Evolutionary conservation across 64 coral and sea anemone genomes (phyloP).

Genomic region (Anthopleura sola): DNA sequence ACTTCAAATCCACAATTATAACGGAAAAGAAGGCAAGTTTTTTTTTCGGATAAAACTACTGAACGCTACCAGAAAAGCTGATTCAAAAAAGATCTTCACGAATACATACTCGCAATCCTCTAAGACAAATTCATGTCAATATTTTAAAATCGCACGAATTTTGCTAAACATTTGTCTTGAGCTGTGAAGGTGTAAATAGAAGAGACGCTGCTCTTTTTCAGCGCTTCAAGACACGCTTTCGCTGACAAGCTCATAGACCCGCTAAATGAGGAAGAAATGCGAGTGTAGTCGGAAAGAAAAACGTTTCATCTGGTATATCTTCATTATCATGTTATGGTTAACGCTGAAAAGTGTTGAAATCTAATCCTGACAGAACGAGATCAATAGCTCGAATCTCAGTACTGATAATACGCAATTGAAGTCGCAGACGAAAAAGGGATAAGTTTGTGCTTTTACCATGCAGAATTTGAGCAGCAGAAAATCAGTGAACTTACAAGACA

Average conservation of each 20-base stretch:
- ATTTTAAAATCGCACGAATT: neutral
- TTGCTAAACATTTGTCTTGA: constrained; percentile 4
- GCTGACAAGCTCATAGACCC: neutral
- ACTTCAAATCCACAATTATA: too few relatives aligned
- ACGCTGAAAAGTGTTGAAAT: constrained; percentile 29
- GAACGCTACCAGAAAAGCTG: neutral
- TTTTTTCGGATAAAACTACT: neutral
- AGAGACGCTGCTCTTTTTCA: neutral
- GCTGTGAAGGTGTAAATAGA: neutral
- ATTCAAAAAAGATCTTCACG: neutral
- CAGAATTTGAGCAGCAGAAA: neutral
- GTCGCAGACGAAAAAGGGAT: neutral
- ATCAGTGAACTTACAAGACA: neutral
- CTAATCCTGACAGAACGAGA: constrained; percentile 14
- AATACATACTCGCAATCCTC: neutral
- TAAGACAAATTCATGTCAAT: neutral
- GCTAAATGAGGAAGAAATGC: neutral
- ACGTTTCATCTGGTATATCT: neutral
- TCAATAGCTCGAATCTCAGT: constrained; percentile 11
- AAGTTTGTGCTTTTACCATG: neutral
- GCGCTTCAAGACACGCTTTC: neutral
- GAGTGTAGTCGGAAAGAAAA: neutral
- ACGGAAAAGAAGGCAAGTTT: too few relatives aligned
- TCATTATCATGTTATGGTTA: constrained; percentile 14
- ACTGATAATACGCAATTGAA: constrained; percentile 5